These are phyloP conservation scores for Noctilio leporinus DNA, from an alignment of 2,113 vertebrate species.

Conservation along the genomic window DNA sequence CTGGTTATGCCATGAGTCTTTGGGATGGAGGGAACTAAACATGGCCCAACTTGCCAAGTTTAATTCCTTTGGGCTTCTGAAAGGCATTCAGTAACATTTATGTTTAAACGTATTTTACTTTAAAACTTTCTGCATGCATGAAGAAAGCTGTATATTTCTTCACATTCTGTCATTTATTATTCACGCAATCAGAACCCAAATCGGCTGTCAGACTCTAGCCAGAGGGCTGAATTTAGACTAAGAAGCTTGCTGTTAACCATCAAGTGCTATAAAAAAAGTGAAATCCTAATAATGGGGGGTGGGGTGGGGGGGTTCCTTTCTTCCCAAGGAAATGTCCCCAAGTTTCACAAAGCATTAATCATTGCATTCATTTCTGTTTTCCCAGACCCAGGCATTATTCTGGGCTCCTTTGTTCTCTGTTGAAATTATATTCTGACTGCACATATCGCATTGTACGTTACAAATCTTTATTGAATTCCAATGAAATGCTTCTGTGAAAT, in stretches of 20 bases:
- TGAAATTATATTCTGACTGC: conserved; percentile 27
- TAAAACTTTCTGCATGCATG: conserved; percentile 32
- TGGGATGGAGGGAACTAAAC: background rate
- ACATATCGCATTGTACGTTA: background rate
- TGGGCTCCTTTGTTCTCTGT: conserved; percentile 24
- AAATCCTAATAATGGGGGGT: conserved; percentile 39
- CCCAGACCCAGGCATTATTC: conserved; percentile 20
- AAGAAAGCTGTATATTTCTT: conserved; percentile 37
- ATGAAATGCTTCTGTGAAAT: conserved; percentile 38
- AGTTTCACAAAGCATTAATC: conserved; percentile 48
- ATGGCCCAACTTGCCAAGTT: background rate
- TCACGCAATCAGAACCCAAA: conserved; percentile 57
- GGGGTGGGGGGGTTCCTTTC: conserved; percentile 7
- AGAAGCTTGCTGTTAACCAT: background rate
- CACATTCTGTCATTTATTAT: conserved; percentile 45
- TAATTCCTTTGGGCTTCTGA: background rate
- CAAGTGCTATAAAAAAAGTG: conserved; percentile 34
- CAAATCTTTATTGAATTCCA: conserved; percentile 35
- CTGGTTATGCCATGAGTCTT: background rate
- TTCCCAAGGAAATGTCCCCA: conserved; percentile 27
- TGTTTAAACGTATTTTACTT: conserved; percentile 27
- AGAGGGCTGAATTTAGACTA: conserved; percentile 39
- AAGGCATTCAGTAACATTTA: background rate
- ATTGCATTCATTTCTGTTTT: conserved; percentile 41
- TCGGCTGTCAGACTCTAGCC: conserved; percentile 54